Base-by-base conservation (phyloP, 2,888 invertebrate genomes). In the Drosophila paramelanica region DNA sequence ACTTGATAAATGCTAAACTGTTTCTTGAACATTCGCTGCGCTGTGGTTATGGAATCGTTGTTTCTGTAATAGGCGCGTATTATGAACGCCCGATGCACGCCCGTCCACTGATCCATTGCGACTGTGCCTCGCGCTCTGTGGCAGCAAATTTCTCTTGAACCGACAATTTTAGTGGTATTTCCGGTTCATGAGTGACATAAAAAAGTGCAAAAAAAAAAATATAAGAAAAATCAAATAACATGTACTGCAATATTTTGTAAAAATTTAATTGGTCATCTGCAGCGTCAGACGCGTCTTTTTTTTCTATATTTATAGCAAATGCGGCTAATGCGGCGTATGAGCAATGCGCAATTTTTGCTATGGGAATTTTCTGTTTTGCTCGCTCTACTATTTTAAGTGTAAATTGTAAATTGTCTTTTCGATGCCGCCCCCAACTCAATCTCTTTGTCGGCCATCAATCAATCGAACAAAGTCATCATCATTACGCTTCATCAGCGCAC, bases 21-120 rank as follows among this genome's bases (percentile, higher is more conserved):
- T 33, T 91, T 81, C 61, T 91, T 91, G 2, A 90, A 90, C 23
- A 87, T 47, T n/a, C 91, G 70, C 72, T 90, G 90, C 2, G 91
- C 91, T 14, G 76, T 67, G 50, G 79, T 83, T 39, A 89, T 88
- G 55, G 90, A 90, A 71, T 90, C 90, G 57, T 89, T 89, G 45
- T 89, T 90, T 72, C 89, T 89, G 56, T 90, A 90, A 53, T 90
- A 90, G 51, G 91, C 75, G 31, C 88, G 86, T 23, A 90, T 89
- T 51, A 90, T 73, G 50, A 88, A 90, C 41, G 90, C 90, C 10
- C 90, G 91, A 82, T 90, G 90, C 62, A 90, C 91, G 70, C 90
- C 90, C 73, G 91, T 90, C 90, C 90, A 90, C 87, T 90, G 89
- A 77, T 90, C 90, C 90, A 90, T 90, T 78, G 58, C 74, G 65